Percentiles rank a stretch among this genome's conserved stretches.
Conservation (phyloP, 30 jellyfish, hydroid and myxozoan species). For the Turritopsis dohrnii region DNA sequence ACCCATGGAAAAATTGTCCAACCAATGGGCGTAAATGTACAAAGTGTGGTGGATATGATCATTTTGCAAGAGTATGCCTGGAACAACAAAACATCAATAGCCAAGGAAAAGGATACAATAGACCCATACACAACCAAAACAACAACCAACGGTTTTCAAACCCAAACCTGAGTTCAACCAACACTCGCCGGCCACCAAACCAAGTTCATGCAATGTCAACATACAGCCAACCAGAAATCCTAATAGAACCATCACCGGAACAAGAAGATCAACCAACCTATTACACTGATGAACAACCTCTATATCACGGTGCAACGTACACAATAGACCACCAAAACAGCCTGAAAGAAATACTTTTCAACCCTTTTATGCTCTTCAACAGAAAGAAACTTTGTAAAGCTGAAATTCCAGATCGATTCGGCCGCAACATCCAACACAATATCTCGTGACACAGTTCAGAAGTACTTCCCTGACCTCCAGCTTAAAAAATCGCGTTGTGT, state of each 20-base stretch:
- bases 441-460: background rate
- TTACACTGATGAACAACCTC: constrained; percentile 10
- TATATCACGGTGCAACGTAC: background rate
- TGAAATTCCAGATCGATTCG: background rate
- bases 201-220: no score
- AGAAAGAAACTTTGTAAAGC: background rate
- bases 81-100: no score
- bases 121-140: no score
- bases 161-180: no score
- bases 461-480: constrained; percentile 4
- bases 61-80: background rate
- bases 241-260: no score
- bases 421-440: constrained; percentile 5
- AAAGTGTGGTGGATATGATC: constrained; percentile 4
- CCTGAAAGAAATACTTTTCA: background rate
- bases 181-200: no score
- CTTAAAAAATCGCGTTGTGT: constrained; percentile 8
- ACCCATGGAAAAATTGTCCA: background rate
- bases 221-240: no score
- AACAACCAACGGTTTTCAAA: no score
- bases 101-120: no score
- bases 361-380: background rate
- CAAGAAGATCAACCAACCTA: no score
- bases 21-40: background rate
- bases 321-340: no score